Base-by-base conservation (phyloP, 2,113 vertebrate species). In the Menura novaehollandiae region DNA sequence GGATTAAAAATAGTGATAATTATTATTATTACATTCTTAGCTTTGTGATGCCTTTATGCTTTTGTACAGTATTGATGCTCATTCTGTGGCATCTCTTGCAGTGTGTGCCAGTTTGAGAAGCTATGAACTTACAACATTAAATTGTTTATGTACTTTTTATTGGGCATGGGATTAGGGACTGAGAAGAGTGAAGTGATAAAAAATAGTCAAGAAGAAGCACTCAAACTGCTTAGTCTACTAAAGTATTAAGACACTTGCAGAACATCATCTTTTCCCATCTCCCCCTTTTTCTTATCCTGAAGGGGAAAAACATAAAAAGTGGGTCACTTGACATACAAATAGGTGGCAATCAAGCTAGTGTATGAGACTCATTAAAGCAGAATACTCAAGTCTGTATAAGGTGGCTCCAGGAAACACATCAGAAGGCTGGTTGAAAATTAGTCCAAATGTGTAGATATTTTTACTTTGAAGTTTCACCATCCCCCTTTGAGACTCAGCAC, bases 381-480 rank as follows among this genome's bases (percentile, higher is more conserved):
- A 93, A 69, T 46, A 39, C 8, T 3, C 47, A 33, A 37, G 66
- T 77, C 68, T 66, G 41, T 89, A 84, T 84, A 53, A 56, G 46
- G 49, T 91, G 89, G 71, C 81, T 94, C 28, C 37, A 53, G 78
- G 62, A 96, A 73, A 43, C 41, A 20, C 69, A 89, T 85, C 79
- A 73, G 87, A 95, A 88, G 53, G n/a, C 75, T 92, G 63, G 37
- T 44, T 85, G 89, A 79, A 93, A 85, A 69, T 80, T 17, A 90
- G 71, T 84, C 74, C 85, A 55, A 90, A 66, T 26, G n/a, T 68
- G 35, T 59, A 60, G 84, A 64, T 83, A 46, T 58, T 82, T 91
- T 68, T 35, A 24, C 73, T 94, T 91, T 85, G 76, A 94, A 92
- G 84, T 89, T 52, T 95, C 60, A 53, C 8, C 47, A 49, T 8